Evolutionary conservation across 2,888 invertebrate species (phyloP).

Genomic region (Amaurobius ferox): DNA sequence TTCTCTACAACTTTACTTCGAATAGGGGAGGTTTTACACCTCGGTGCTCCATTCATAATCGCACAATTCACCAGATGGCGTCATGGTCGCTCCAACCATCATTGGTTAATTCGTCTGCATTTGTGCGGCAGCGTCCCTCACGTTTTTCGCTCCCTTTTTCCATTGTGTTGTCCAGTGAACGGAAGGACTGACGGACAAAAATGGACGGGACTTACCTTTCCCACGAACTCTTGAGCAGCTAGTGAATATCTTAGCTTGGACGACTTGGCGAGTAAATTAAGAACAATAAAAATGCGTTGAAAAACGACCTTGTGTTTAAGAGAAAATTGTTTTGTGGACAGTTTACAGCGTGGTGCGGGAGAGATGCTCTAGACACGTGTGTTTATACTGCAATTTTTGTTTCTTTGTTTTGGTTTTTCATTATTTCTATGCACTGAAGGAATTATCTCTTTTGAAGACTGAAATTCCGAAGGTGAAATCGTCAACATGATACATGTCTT

Average conservation of each 20-base stretch:
- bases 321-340: slow-evolving; percentile 14
- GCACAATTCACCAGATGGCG: slow-evolving; percentile 44
- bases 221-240: slow-evolving; percentile 20
- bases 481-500: slow-evolving; percentile 55
- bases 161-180: slow-evolving; percentile 41
- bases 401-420: slow-evolving; percentile 10
- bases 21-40: background rate
- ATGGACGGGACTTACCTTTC: slow-evolving; percentile 52
- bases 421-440: background rate
- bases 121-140: slow-evolving; percentile 25
- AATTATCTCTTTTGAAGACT: background rate
- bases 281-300: background rate
- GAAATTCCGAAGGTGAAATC: background rate
- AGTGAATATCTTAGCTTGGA: background rate
- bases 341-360: background rate
- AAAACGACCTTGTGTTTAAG: background rate
- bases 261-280: background rate
- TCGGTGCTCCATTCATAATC: slow-evolving; percentile 33
- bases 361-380: slow-evolving; percentile 43
- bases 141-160: slow-evolving; percentile 34
- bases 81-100: background rate
- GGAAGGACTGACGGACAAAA: slow-evolving; percentile 9
- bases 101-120: slow-evolving; percentile 12
- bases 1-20: background rate
- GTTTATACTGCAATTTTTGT: slow-evolving; percentile 23